Base-by-base conservation (phyloP, 2,113 vertebrate species). In the Lepus timidus region DNA sequence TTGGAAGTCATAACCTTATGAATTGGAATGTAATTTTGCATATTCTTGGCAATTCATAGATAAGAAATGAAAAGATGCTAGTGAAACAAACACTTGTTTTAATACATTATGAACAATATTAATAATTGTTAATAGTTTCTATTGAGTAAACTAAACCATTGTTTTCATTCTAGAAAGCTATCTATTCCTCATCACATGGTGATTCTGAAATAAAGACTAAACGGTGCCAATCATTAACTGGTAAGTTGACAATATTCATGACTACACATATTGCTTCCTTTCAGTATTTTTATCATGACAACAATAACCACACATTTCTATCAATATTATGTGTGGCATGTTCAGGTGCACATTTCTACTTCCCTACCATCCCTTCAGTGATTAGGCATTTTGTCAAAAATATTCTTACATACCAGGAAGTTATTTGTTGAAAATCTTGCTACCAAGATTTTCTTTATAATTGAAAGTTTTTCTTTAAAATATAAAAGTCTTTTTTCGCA, bases 91-190 rank as follows among this genome's bases (percentile, higher is more conserved):
- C 1, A 78, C 31, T 44, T 71, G 44, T 68, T 62, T 55, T 44
- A 52, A 58, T 64, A 80, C n/a, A 58, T 51, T 80, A 67, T 17
- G 44, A 81, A 44, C 9, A 33, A 4, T 11, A 78, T 39, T 85
- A 94, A 78, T 33, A 62, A 31, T 83, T 78, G 27, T 33, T 70
- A 67, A 29, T 9, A 76, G 16, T 20, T 85, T 76, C 65, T 76
- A 29, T 31, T 44, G 36, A 83, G 8, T 83, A 68, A 0, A 83
- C 29, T 49, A 61, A 89, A 61, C 9, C 8, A 70, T 51, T 68
- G 31, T 68, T 89, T 93, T 19, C 29, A 58, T 93, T 88, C 62
- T 83, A 94, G 62, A 70, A 51, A 68, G 11, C 22, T 84, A 51
- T 75, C 6, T 93, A 39, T 89, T 88, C 33, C 22, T 68, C 22